A percentile compares a stretch with the other conserved stretches of the same genome.
Conservation (phyloP, 92 coral and sea anemone species). For the Epizoanthus rinbou region DNA sequence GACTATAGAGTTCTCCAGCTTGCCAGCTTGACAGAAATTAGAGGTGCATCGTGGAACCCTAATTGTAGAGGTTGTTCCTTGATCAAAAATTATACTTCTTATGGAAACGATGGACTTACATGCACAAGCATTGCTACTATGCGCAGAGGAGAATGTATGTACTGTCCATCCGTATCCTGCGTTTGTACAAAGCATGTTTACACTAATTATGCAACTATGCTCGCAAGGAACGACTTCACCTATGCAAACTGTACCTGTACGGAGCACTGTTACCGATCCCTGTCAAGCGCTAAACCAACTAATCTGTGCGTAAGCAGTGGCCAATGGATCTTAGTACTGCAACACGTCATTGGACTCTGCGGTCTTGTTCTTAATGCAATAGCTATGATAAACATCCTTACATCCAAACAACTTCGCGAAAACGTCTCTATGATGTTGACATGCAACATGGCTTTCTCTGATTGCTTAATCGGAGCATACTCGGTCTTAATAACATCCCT, state of each 20-base stretch:
- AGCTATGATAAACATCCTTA: neutral
- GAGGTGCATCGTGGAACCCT: neutral
- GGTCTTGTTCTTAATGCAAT: neutral
- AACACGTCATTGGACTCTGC: neutral
- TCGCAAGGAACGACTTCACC: neutral
- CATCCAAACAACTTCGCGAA: conserved; percentile 2
- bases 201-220: neutral
- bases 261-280: neutral
- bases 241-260: neutral
- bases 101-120: neutral
- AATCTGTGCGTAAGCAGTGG: neutral
- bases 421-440: neutral
- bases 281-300: neutral
- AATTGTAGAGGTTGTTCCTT: neutral
- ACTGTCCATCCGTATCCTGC: neutral
- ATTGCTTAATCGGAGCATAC: neutral
- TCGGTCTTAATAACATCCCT: neutral
- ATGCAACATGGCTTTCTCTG: conserved; percentile 4
- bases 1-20: conserved; percentile 1
- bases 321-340: neutral
- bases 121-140: neutral
- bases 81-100: neutral
- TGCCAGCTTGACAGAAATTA: neutral
- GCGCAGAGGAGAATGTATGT: neutral
- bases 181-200: neutral